Evolutionary conservation across 92 coral and sea anemone species (phyloP).

Genomic region (Pocillopora grandis): DNA sequence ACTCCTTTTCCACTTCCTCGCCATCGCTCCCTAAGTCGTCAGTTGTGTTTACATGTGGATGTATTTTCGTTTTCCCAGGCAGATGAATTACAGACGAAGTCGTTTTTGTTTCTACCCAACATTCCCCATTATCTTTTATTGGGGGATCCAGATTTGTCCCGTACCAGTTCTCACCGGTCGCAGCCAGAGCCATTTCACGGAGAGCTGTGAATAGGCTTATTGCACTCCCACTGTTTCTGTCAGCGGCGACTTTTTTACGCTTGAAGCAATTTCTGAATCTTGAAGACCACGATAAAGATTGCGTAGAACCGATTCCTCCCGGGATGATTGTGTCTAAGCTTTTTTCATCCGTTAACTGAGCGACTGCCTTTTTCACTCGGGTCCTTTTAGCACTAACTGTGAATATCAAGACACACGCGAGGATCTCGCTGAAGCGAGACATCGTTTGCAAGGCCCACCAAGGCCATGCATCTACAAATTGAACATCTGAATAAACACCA

Average conservation of each 20-base stretch:
- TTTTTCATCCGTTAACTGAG: constrained; percentile 2
- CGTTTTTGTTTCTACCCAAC: constrained; percentile 20
- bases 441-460: constrained; percentile 77
- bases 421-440: constrained; percentile 59
- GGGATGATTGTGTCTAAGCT: not conserved
- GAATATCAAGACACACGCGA: constrained; percentile 67
- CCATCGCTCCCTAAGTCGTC: not conserved
- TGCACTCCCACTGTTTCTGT: constrained; percentile 5
- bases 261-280: constrained; percentile 10
- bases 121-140: not conserved
- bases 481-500: constrained; percentile 72
- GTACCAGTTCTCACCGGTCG: not conserved
- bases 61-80: not conserved
- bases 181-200: constrained; percentile 33
- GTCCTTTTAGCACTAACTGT: constrained; percentile 81
- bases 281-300: not conserved
- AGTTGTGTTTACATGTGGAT: not conserved
- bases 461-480: constrained; percentile 70
- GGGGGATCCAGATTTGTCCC: not conserved
- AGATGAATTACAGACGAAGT: not conserved
- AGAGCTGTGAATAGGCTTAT: constrained; percentile 53
- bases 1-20: not conserved
- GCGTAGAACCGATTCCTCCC: constrained; percentile 3
- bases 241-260: not conserved
- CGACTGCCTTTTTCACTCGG: constrained; percentile 34